Evolutionary conservation across 2,113 vertebrate genomes (phyloP).

Genomic region (Dromaius novaehollandiae): DNA sequence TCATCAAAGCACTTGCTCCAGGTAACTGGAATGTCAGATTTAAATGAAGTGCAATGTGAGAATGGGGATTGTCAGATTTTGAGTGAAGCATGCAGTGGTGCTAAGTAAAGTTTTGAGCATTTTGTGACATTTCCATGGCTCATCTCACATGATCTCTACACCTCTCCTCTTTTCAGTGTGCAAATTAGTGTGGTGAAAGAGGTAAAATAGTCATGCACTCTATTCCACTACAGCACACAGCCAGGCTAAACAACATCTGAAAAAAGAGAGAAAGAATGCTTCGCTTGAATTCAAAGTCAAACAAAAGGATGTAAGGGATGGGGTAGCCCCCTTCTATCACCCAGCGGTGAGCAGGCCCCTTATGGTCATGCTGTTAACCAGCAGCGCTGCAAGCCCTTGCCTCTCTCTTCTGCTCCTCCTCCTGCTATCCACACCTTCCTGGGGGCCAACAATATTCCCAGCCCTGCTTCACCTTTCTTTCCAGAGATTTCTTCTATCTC

Average conservation of each 20-base stretch:
- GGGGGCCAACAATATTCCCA: not conserved
- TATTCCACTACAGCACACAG: not conserved
- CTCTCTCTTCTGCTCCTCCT: not conserved
- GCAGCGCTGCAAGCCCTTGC: not conserved
- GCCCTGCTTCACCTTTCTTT: not conserved
- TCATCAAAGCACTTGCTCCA: constrained; percentile 58
- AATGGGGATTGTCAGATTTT: constrained; percentile 57
- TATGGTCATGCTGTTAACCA: not conserved
- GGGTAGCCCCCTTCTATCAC: not conserved
- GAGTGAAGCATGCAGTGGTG: not conserved
- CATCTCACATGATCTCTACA: not conserved
- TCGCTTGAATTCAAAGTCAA: not conserved
- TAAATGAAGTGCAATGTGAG: constrained; percentile 53
- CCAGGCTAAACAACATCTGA: not conserved
- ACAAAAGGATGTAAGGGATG: not conserved
- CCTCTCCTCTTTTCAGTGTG: not conserved
- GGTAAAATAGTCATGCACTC: not conserved
- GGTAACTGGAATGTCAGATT: constrained; percentile 61
- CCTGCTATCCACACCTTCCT: not conserved
- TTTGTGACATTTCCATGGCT: constrained; percentile 29
- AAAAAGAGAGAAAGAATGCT: not conserved
- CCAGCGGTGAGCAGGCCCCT: not conserved
- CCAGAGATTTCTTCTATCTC: not conserved
- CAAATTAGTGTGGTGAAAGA: constrained; percentile 2
- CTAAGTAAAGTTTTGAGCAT: constrained; percentile 51